Percentiles rank a stretch among this genome's conserved stretches.
Conservation (phyloP, 1,140 invertebrate genomes). For the Atta texana region DNA sequence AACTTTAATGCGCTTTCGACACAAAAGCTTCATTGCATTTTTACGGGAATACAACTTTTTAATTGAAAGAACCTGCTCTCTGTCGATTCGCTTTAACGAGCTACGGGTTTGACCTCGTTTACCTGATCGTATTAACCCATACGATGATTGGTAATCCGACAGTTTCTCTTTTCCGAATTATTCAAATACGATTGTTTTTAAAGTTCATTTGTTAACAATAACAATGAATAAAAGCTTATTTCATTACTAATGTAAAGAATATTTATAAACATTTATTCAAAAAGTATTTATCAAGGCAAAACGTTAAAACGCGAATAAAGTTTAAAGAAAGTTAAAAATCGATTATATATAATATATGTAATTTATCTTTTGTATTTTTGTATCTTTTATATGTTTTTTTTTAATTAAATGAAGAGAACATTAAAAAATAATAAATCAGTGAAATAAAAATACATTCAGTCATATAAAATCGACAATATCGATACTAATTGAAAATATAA, state of each 20-base stretch:
- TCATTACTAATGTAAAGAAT: background rate
- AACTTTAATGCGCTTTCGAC: slow-evolving; percentile 58
- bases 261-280: background rate
- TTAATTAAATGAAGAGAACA: slow-evolving; percentile 1
- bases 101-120: slow-evolving; percentile 42
- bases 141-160: slow-evolving; percentile 44
- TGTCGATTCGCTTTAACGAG: slow-evolving; percentile 52
- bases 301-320: background rate
- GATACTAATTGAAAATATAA: background rate
- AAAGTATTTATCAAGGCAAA: background rate
- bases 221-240: background rate
- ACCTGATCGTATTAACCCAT: slow-evolving; percentile 39
- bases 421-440: background rate
- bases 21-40: slow-evolving; percentile 52
- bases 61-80: slow-evolving; percentile 44
- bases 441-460: slow-evolving; percentile 9
- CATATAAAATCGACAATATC: background rate
- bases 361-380: background rate
- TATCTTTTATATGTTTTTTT: background rate
- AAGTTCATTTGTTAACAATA: background rate
- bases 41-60: slow-evolving; percentile 52
- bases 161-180: slow-evolving; percentile 41
- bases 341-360: background rate
- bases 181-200: slow-evolving; percentile 26
- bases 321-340: background rate